phyloP scores from a whole-genome alignment of 2,888 invertebrate species.

The Cerceris rybyensis region DNA sequence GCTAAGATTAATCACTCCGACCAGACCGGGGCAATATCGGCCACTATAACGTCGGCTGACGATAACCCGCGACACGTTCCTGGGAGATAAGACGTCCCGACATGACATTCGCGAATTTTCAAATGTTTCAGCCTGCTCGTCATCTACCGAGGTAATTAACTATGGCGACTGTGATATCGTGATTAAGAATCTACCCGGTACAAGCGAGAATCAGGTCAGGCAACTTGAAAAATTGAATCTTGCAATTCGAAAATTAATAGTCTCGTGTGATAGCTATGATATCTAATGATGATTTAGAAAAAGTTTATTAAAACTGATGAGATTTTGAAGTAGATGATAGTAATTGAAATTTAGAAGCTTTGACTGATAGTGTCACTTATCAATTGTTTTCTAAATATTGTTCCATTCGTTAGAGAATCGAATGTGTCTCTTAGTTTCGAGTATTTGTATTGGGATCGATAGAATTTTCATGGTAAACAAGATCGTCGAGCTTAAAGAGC shows the following conservation, averaged over 20 bases:
- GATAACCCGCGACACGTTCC: constrained; percentile 71
- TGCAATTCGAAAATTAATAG: too few relatives aligned
- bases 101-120: constrained; percentile 57
- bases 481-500: background rate
- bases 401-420: too few relatives aligned
- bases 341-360: too few relatives aligned
- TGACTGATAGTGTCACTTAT: too few relatives aligned
- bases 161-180: constrained; percentile 5
- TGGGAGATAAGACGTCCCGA: constrained; percentile 64
- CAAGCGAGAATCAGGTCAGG: too few relatives aligned
- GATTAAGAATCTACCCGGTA: background rate
- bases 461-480: too few relatives aligned
- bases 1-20: constrained; percentile 78
- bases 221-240: too few relatives aligned
- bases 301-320: too few relatives aligned
- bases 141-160: constrained; percentile 49
- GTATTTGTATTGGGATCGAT: background rate
- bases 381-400: too few relatives aligned
- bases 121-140: constrained; percentile 33
- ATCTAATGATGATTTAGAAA: too few relatives aligned
- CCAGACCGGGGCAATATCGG: constrained; percentile 73
- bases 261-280: too few relatives aligned
- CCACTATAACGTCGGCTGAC: constrained; percentile 62
- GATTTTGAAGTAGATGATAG: too few relatives aligned
- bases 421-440: background rate